A percentile compares a stretch with the other conserved stretches of the same genome.
Evolutionary conservation across 1,140 invertebrate genomes (phyloP).

Genomic region (Papilio xuthus): DNA sequence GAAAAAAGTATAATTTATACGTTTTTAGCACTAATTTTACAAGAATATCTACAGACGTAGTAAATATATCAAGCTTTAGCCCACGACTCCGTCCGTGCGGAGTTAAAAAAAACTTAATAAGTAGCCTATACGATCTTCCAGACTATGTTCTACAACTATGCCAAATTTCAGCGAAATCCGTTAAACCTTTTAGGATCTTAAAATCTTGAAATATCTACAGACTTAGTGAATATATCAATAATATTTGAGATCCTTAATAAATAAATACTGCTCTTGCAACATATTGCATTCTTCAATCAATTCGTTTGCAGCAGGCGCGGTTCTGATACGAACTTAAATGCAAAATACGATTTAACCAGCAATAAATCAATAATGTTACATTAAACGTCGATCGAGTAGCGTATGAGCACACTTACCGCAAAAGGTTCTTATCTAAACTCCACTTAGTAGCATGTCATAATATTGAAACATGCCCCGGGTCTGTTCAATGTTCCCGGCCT

Average conservation of each 20-base stretch:
- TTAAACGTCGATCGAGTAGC: conserved; percentile 45
- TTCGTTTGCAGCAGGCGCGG: not conserved
- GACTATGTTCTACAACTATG: too few species aligned
- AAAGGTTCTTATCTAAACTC: conserved; percentile 64
- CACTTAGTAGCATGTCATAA: conserved; percentile 59
- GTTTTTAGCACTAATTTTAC: too few species aligned
- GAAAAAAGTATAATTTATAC: too few species aligned
- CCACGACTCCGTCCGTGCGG: too few species aligned
- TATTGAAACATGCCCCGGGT: conserved; percentile 40
- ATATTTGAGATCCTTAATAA: not conserved
- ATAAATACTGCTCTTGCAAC: not conserved
- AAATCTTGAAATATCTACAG: too few species aligned
- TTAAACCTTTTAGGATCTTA: too few species aligned
- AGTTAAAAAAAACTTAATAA: too few species aligned
- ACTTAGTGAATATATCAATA: too few species aligned
- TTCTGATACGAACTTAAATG: conserved; percentile 29
- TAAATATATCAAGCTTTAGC: too few species aligned
- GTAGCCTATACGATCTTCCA: too few species aligned
- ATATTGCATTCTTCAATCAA: conserved; percentile 17
- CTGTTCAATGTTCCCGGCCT: conserved; percentile 58
- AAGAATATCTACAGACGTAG: too few species aligned
- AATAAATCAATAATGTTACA: conserved; percentile 46
- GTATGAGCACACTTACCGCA: conserved; percentile 46
- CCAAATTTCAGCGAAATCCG: too few species aligned
- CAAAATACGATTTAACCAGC: conserved; percentile 33